phyloP scores from a whole-genome alignment of 2,888 invertebrate species.

The Meiosimyza platycephala region DNA sequence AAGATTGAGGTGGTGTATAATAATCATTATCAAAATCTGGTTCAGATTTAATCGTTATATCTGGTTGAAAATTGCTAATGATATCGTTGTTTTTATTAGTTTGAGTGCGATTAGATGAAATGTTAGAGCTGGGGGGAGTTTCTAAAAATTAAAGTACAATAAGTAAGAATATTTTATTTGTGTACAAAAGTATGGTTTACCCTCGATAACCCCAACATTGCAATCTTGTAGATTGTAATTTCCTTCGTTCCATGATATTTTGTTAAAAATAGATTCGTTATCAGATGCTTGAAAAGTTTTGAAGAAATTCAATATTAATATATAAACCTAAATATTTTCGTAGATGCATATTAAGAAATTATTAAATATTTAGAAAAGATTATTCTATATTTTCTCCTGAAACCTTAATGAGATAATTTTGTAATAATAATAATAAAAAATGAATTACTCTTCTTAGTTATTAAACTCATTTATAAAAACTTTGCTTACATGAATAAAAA shows the following conservation, averaged over 20 bases:
- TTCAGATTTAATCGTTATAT: conserved; percentile 26
- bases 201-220: conserved; percentile 56
- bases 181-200: conserved; percentile 42
- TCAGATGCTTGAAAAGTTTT: background rate
- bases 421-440: too few relatives aligned
- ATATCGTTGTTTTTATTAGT: too few relatives aligned
- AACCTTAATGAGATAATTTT: too few relatives aligned
- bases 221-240: conserved; percentile 58
- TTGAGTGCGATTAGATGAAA: background rate
- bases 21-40: conserved; percentile 9
- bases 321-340: too few relatives aligned
- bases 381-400: too few relatives aligned
- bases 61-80: background rate
- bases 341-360: background rate
- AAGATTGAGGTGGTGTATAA: background rate
- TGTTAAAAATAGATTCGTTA: background rate
- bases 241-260: conserved; percentile 34
- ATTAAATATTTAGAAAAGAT: too few relatives aligned
- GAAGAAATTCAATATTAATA: background rate
- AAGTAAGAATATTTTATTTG: background rate
- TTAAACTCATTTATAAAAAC: too few relatives aligned
- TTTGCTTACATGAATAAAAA: background rate
- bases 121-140: conserved; percentile 30
- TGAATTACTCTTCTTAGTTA: too few relatives aligned
- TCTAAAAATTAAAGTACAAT: background rate